phyloP scores from a whole-genome alignment of 2,888 invertebrate species.

The Harpalus rubripes region DNA sequence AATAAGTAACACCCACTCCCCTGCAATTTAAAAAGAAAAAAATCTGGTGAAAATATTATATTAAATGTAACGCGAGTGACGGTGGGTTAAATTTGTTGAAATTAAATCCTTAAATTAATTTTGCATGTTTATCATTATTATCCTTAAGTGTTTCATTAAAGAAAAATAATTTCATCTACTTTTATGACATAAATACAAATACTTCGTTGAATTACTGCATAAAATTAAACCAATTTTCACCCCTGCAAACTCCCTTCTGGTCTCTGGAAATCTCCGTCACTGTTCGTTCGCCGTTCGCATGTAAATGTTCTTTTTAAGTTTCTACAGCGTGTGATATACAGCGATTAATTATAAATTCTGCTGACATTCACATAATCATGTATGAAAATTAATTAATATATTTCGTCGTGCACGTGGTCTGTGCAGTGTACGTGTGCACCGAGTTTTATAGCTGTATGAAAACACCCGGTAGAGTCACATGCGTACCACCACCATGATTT shows the following conservation, averaged over 20 bases:
- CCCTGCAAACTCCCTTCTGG: background rate
- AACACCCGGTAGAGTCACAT: conserved; percentile 16
- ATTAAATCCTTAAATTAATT: too few relatives aligned
- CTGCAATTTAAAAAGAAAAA: too few relatives aligned
- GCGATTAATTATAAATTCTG: conserved; percentile 73
- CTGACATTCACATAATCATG: conserved; percentile 72
- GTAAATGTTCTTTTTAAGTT: conserved; percentile 56
- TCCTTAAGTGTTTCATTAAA: background rate
- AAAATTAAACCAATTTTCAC: conserved; percentile 7
- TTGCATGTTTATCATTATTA: too few relatives aligned
- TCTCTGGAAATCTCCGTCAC: background rate
- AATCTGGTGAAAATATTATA: too few relatives aligned
- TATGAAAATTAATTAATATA: conserved; percentile 72
- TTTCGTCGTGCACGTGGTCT: conserved; percentile 45
- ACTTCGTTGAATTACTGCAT: background rate
- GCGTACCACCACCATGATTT: conserved; percentile 36
- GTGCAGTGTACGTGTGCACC: conserved; percentile 21
- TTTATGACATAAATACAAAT: background rate
- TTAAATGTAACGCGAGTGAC: too few relatives aligned
- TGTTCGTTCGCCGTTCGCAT: conserved; percentile 4
- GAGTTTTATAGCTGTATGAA: conserved; percentile 41
- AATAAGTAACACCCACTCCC: too few relatives aligned
- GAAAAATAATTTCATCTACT: background rate
- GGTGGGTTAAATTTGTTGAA: too few relatives aligned
- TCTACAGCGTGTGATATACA: conserved; percentile 59